Evolutionary conservation across 2,797 vertebrate genomes (phyloP).

Genomic region (Galagoides demidoff): DNA sequence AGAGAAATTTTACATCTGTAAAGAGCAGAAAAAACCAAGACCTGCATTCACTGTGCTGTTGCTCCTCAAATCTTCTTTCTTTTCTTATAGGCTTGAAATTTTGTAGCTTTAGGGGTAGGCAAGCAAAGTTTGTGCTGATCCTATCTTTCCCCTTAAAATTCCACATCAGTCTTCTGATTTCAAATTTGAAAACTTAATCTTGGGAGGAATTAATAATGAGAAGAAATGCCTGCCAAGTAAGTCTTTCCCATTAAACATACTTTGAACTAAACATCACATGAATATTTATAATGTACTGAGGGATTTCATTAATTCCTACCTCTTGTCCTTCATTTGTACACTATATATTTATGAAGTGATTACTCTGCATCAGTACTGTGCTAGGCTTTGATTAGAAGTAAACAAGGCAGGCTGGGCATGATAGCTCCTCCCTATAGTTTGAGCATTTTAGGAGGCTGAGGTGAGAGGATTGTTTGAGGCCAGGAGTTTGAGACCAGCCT

Average conservation of each 20-base stretch:
- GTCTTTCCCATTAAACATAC: background rate
- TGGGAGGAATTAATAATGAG: background rate
- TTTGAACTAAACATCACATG: background rate
- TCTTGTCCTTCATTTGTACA: background rate
- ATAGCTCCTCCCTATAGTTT: too few species aligned
- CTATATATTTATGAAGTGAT: background rate
- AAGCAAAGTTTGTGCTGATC: slow-evolving; percentile 18
- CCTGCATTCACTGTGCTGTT: background rate
- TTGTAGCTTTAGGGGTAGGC: background rate
- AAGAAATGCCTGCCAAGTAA: slow-evolving; percentile 11
- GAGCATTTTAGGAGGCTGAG: too few species aligned
- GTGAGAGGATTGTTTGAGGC: too few species aligned
- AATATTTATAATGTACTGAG: background rate
- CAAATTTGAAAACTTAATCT: slow-evolving; percentile 13
- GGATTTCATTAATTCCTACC: background rate
- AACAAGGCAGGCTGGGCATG: background rate
- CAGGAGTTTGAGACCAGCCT: too few species aligned
- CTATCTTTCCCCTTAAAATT: background rate
- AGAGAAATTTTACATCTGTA: background rate
- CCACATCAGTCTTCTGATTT: background rate
- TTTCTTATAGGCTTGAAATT: slow-evolving; percentile 32
- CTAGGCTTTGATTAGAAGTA: background rate
- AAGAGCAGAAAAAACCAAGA: background rate
- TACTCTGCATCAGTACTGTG: background rate
- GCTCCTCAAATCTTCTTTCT: slow-evolving; percentile 43